These are phyloP conservation scores for Spea multiplicata DNA, from an alignment of 2,113 vertebrate genomes.

Conservation along the genomic window DNA sequence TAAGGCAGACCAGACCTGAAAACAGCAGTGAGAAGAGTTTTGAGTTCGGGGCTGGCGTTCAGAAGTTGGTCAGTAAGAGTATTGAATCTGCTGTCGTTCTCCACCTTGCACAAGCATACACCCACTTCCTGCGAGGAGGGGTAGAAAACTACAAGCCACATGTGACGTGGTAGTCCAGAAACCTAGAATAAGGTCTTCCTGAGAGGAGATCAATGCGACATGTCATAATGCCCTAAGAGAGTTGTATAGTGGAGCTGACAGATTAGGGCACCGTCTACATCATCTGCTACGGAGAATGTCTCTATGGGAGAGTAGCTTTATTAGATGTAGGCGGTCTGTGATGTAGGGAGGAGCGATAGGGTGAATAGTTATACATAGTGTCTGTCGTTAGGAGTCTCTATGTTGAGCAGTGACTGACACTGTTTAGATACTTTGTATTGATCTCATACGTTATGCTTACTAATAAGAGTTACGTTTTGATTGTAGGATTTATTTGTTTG, in stretches of 20 bases:
- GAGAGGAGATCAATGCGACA: neutral
- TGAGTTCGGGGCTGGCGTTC: neutral
- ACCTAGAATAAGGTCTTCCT: neutral
- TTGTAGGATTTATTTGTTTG: too few species aligned
- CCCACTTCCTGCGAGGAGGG: constrained; percentile 22
- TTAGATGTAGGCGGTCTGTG: too few species aligned
- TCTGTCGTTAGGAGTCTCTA: too few species aligned
- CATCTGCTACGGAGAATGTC: too few species aligned
- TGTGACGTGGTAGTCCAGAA: neutral
- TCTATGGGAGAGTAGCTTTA: too few species aligned
- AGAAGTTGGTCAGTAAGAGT: neutral
- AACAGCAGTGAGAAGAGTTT: constrained; percentile 23
- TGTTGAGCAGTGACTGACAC: too few species aligned
- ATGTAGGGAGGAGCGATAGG: too few species aligned
- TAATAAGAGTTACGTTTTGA: too few species aligned
- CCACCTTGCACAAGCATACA: neutral
- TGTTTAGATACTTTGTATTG: too few species aligned
- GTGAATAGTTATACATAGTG: too few species aligned
- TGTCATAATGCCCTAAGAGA: neutral
- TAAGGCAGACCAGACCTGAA: constrained; percentile 76
- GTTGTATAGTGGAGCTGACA: neutral
- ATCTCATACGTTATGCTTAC: too few species aligned
- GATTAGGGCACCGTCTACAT: too few species aligned
- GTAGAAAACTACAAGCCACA: neutral
- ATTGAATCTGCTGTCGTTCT: neutral